Percentiles rank a stretch among this genome's conserved stretches.
phyloP scores from a whole-genome alignment of 2,113 vertebrate genomes.

The Prionailurus viverrinus region DNA sequence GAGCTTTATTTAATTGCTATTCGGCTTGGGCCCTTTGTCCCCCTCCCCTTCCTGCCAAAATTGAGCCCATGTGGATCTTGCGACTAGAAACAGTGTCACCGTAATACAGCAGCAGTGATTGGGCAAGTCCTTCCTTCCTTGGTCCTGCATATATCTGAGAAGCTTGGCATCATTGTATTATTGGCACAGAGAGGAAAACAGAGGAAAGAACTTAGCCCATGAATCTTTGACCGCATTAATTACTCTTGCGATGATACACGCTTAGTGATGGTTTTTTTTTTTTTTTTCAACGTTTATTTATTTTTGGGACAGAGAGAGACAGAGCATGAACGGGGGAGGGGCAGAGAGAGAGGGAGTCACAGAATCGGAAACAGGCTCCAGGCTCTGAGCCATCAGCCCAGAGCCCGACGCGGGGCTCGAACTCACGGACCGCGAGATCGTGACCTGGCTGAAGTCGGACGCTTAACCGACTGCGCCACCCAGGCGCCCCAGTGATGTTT shows the following conservation, averaged over 20 bases:
- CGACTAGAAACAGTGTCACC: background rate
- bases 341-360: too few species aligned
- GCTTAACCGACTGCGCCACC: too few species aligned
- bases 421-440: too few species aligned
- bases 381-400: too few species aligned
- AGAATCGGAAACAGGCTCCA: too few species aligned
- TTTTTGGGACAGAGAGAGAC: too few species aligned
- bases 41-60: background rate
- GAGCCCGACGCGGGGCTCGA: too few species aligned
- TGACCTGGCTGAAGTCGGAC: too few species aligned
- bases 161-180: background rate
- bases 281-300: too few species aligned
- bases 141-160: background rate
- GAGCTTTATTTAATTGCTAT: background rate
- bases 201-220: background rate
- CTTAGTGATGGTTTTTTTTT: background rate
- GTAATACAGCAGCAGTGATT: background rate
- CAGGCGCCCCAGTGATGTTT: background rate
- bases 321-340: too few species aligned
- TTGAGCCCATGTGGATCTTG: background rate
- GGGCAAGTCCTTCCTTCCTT: too few species aligned
- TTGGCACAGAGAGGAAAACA: background rate
- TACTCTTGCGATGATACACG: background rate
- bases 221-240: background rate
- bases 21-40: background rate